Percentiles rank a stretch among this genome's conserved stretches.
phyloP scores from a whole-genome alignment of 2,113 vertebrate species.

The Strix uralensis region DNA sequence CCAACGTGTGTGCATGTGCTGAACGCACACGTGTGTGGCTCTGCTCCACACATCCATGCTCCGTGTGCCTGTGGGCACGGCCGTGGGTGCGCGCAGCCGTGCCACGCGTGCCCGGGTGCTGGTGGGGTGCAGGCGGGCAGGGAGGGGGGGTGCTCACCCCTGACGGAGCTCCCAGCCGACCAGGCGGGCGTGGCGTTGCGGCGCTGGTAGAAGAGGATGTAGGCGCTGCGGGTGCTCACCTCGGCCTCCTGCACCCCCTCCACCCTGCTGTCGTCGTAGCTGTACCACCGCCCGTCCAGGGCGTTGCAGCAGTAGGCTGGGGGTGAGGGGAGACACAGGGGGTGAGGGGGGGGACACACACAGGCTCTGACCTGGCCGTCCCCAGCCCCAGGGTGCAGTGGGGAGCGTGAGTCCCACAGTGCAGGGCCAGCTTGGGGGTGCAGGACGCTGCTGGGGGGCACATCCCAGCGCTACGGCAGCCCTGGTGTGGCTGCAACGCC shows the following conservation, averaged over 20 bases:
- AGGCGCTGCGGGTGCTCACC: conserved; percentile 86
- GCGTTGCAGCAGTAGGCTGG: conserved; percentile 92
- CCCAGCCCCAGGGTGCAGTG: not conserved
- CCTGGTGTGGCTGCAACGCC: no score
- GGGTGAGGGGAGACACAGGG: not conserved
- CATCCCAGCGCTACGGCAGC: rapidly evolving
- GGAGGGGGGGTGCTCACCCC: conserved; percentile 74
- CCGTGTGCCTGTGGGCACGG: no score
- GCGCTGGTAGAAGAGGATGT: conserved; percentile 95
- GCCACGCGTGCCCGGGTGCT: no score
- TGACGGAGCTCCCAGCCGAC: conserved; percentile 83
- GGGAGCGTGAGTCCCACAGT: rapidly evolving
- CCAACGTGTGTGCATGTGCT: no score
- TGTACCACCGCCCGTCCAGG: conserved; percentile 90
- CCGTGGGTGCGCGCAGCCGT: no score
- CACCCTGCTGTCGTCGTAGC: conserved; percentile 90
- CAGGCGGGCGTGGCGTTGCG: conserved; percentile 82
- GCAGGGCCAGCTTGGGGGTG: no score
- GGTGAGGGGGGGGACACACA: not conserved
- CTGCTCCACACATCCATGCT: no score
- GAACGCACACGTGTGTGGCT: not conserved
- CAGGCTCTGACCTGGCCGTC: rapidly evolving
- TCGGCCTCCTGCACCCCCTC: conserved; percentile 84
- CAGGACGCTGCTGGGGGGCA: not conserved
- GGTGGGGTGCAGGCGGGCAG: rapidly evolving